Conservation (phyloP, 1,140 invertebrate species). For the Armadillidium nasatum region DNA sequence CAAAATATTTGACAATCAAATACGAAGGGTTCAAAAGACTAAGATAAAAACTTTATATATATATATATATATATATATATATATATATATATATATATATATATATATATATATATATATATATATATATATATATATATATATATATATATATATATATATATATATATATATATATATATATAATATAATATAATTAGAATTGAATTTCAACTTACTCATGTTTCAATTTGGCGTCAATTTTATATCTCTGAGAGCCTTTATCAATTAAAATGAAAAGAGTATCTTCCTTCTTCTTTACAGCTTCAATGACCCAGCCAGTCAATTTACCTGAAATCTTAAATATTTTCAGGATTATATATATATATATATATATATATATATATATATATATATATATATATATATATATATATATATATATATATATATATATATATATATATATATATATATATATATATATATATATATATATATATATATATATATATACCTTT, state of each 20-base stretch:
- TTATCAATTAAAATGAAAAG: conserved; percentile 69
- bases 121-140: too few relatives aligned
- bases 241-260: conserved; percentile 71
- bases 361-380: background rate
- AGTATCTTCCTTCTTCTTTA: conserved; percentile 52
- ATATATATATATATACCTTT: too few relatives aligned
- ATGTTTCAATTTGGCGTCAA: conserved; percentile 65
- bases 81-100: too few relatives aligned
- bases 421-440: too few relatives aligned
- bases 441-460: too few relatives aligned
- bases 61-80: conserved; percentile 15
- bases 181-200: background rate
- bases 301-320: conserved; percentile 64
- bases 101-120: too few relatives aligned
- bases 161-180: too few relatives aligned
- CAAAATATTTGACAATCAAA: too few relatives aligned
- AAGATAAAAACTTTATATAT: too few relatives aligned
- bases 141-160: too few relatives aligned
- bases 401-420: background rate
- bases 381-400: background rate
- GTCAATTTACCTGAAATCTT: conserved; percentile 61
- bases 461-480: too few relatives aligned
- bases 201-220: conserved; percentile 52
- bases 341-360: background rate
- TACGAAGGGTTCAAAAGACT: too few relatives aligned